Evolutionary conservation across 2,113 vertebrate genomes (phyloP).

Genomic region (Thermophis baileyi): DNA sequence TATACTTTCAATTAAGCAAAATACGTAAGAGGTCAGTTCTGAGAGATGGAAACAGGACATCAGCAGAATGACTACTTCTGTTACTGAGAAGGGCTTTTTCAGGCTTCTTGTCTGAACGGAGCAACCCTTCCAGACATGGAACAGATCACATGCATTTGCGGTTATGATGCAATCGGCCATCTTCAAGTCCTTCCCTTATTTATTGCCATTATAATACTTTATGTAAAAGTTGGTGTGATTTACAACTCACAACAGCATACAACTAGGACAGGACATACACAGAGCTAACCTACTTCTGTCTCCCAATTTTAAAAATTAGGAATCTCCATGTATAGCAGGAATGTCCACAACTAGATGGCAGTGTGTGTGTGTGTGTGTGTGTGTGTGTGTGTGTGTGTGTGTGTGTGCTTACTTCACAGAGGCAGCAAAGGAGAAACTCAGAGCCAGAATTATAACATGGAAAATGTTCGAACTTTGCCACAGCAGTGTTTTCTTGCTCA

Average conservation of each 20-base stretch:
- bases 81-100: not conserved
- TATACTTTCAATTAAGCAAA: not conserved
- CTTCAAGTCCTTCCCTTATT: not conserved
- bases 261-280: not conserved
- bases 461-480: not conserved
- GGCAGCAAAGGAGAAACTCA: not conserved
- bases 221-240: not conserved
- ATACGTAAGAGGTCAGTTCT: not conserved
- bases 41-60: not conserved
- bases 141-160: not conserved
- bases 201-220: not conserved
- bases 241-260: not conserved
- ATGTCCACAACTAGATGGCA: not conserved
- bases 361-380: not conserved
- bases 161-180: not conserved
- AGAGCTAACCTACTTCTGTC: not conserved
- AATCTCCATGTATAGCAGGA: not conserved
- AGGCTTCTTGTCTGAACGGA: not conserved
- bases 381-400: not conserved
- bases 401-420: not conserved
- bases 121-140: not conserved
- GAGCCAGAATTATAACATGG: not conserved
- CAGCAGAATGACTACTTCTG: not conserved
- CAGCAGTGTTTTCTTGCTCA: not conserved
- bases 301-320: not conserved